Evolutionary conservation across 2,797 vertebrate species (phyloP), one percentile per base, ranked within the genome.

Genomic region (Acrossocheilus wenchowensis): DNA sequence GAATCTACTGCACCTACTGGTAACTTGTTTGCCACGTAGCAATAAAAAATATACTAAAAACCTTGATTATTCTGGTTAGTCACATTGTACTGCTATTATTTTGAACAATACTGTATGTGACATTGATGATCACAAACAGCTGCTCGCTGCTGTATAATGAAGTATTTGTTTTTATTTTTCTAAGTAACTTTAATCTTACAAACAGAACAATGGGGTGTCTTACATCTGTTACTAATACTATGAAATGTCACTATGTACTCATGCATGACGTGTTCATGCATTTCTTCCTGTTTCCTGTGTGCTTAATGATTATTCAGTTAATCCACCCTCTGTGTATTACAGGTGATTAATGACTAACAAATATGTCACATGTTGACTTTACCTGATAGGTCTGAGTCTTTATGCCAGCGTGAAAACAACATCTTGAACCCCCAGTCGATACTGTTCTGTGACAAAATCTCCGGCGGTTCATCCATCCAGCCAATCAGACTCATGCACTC

Each of bases 291-390:
- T 45, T 66, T 82, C 30, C 78, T 89, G 82, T 87, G 78, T 87
- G 64, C 66, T 84, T 41, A 81, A 69, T 68, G 78, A 80, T 88
- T 60, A 52, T 84, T 84, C 69, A 57, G 19, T 12, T 15, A 75
- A 19, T 50, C 41, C 43, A 17, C 7, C 12, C 45, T 30, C 41
- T 78, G 64, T 71, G 43, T 36, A 39, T 34, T 52, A 30, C 66
- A 9, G 57, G n/a, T 75, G 80, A 87, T 88, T 68, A 84, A 52
- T 30, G 57, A 50, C 78, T 57, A n/a, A 54, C 9, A 72, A 48
- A 23, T 34, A 64, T 41, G 78, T n/a, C 30, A 52, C 17, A 36
- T 89, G 78, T 89, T 89, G 88, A 90, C 82, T 86, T 89, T 89
- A 64, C 30, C 78, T 88, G 84, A 89, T 89, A 88, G 9, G 74